Conservation (phyloP, 2,888 invertebrate species). For the Drosophila histrio region DNA sequence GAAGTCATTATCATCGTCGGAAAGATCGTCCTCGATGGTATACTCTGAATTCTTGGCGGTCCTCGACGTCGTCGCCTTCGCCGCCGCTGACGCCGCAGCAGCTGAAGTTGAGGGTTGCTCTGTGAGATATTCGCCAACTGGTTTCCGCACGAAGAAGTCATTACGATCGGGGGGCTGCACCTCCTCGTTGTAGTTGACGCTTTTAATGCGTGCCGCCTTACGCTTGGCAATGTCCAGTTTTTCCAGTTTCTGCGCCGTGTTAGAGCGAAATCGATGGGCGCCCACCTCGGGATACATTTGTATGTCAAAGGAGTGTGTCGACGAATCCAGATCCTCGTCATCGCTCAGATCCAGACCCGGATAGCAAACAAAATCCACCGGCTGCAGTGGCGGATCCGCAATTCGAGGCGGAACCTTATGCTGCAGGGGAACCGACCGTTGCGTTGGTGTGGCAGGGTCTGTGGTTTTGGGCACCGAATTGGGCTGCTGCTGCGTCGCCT, state of each 20-base stretch:
- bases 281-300: conserved; percentile 88
- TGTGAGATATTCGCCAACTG: conserved; percentile 21
- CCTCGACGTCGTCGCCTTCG: background rate
- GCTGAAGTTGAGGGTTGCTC: conserved; percentile 28
- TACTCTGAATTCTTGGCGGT: background rate
- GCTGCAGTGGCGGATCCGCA: conserved; percentile 75
- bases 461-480: conserved; percentile 19
- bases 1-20: conserved; percentile 75
- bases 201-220: conserved; percentile 90
- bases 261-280: conserved; percentile 90
- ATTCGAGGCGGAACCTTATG: conserved; percentile 44
- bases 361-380: conserved; percentile 87
- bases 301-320: conserved; percentile 91
- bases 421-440: conserved; percentile 14
- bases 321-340: conserved; percentile 88
- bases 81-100: background rate
- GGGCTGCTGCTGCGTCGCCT: conserved; percentile 28
- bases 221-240: conserved; percentile 94
- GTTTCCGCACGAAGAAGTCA: conserved; percentile 78
- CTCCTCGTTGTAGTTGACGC: conserved; percentile 81
- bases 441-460: conserved; percentile 39
- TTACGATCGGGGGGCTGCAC: conserved; percentile 69
- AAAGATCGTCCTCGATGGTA: conserved; percentile 67
- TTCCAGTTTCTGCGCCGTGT: conserved; percentile 94
- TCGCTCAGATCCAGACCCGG: conserved; percentile 92